Conservation (phyloP, 2,888 invertebrate species). For the Acrocera orbiculus region DNA sequence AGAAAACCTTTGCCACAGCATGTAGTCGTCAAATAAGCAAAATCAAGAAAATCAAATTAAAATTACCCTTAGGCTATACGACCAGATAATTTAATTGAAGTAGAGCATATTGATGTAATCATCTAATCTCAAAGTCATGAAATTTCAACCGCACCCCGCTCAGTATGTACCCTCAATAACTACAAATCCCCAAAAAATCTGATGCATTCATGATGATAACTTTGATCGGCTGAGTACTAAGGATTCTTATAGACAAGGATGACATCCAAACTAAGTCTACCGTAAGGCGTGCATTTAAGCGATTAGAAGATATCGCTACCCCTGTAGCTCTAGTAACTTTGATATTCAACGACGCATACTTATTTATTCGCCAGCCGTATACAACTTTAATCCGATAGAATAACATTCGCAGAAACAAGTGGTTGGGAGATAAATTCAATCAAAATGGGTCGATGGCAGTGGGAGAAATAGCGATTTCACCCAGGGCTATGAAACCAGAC, state of each 20-base stretch:
- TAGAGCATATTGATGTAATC: slow-evolving; percentile 9
- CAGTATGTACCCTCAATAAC: neutral
- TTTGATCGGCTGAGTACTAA: slow-evolving; percentile 1
- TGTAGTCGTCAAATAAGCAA: too few species aligned
- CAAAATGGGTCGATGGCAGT: neutral
- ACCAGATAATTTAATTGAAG: slow-evolving; percentile 8
- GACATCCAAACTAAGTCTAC: neutral
- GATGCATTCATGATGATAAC: slow-evolving; percentile 5
- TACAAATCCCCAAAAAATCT: neutral
- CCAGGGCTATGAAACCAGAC: neutral
- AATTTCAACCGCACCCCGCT: slow-evolving; percentile 2
- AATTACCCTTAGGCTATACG: neutral
- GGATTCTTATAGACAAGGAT: slow-evolving; percentile 2
- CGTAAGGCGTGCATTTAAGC: slow-evolving; percentile 5
- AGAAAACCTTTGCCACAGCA: too few species aligned
- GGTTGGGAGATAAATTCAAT: too few species aligned
- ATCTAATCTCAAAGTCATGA: slow-evolving; percentile 7
- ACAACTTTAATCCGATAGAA: slow-evolving; percentile 2
- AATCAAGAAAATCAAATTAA: too few species aligned
- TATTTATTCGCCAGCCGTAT: too few species aligned
- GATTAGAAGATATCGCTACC: slow-evolving; percentile 3
- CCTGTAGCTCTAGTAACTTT: neutral
- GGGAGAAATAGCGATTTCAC: neutral
- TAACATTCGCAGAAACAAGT: too few species aligned
- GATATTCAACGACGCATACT: neutral